phyloP scores from a whole-genome alignment of 2,113 vertebrate genomes.

The Podocnemis expansa region DNA sequence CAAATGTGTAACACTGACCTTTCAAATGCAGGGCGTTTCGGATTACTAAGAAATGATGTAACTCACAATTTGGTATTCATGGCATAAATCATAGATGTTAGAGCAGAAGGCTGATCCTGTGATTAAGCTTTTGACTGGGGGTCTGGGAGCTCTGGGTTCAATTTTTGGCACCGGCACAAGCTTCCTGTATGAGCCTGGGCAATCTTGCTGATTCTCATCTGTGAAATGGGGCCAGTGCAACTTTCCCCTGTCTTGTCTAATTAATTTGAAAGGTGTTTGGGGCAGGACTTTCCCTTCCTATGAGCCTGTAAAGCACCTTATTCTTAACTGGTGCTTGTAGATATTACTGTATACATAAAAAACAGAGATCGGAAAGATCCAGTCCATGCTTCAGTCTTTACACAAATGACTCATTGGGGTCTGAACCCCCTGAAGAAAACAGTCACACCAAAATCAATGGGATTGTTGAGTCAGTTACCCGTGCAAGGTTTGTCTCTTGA shows the following conservation, averaged over 20 bases:
- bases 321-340: background rate
- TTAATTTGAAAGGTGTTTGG: background rate
- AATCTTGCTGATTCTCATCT: background rate
- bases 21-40: background rate
- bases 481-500: background rate
- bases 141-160: background rate
- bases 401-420: background rate
- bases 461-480: background rate
- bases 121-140: background rate
- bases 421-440: background rate
- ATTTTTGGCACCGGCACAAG: background rate
- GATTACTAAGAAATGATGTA: conserved; percentile 1
- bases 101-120: background rate
- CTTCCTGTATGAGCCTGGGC: background rate
- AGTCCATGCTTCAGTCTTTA: background rate
- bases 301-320: background rate
- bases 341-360: background rate
- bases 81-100: conserved; percentile 21
- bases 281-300: background rate
- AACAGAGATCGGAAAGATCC: background rate
- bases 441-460: background rate
- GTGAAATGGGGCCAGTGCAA: background rate
- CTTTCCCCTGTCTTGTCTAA: background rate
- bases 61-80: conserved; percentile 2
- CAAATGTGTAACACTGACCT: background rate